Evolutionary conservation across 1,140 invertebrate species (phyloP).

Genomic region (Aphaenogaster rudis): DNA sequence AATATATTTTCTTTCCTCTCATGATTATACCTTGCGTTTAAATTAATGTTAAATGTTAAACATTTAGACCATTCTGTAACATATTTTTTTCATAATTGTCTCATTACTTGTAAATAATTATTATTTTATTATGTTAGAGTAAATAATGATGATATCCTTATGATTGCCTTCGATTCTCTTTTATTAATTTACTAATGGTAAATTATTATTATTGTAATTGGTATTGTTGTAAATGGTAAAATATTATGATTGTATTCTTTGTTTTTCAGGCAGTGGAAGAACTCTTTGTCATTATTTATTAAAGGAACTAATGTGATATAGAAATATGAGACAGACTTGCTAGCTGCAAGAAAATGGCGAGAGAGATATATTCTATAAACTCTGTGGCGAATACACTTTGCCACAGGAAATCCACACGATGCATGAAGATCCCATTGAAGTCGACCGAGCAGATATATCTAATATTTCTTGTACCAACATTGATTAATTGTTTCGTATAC

Average conservation of each 20-base stretch:
- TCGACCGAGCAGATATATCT: slow-evolving; percentile 86
- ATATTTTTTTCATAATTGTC: neutral
- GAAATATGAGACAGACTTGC: slow-evolving; percentile 28
- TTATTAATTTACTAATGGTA: neutral
- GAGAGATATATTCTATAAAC: slow-evolving; percentile 2
- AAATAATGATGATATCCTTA: neutral
- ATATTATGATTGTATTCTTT: neutral
- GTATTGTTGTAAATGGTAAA: too few species aligned
- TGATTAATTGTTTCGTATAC: slow-evolving; percentile 84
- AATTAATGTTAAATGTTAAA: neutral
- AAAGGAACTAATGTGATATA: neutral
- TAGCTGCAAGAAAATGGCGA: slow-evolving; percentile 56
- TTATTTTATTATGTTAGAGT: neutral
- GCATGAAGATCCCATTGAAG: slow-evolving; percentile 84
- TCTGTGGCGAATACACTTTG: slow-evolving; percentile 68
- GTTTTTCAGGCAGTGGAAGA: neutral
- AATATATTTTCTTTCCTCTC: neutral
- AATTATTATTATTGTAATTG: too few species aligned
- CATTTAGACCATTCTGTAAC: neutral
- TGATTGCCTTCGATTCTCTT: neutral
- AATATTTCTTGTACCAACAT: slow-evolving; percentile 85
- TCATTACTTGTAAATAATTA: neutral
- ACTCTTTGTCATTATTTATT: neutral
- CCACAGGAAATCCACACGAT: slow-evolving; percentile 75
- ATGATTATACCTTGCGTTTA: neutral